These are phyloP conservation scores for Mythimna lalbum DNA, from an alignment of 2,888 invertebrate genomes.

Conservation along the genomic window DNA sequence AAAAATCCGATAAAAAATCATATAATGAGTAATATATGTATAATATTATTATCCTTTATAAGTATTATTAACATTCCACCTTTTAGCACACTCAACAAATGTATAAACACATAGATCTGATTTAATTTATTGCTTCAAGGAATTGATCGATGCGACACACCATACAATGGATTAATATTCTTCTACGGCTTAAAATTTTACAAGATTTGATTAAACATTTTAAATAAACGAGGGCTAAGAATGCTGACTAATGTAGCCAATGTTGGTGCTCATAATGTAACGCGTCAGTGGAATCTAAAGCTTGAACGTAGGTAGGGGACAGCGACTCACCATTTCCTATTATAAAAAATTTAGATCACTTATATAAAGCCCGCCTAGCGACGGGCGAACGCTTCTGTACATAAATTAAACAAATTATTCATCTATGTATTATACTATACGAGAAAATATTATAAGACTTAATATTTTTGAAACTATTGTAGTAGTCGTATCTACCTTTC, in stretches of 20 bases:
- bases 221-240: slow-evolving; percentile 22
- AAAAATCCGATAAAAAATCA: slow-evolving; percentile 5
- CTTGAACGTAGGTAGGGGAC: slow-evolving; percentile 68
- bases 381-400: slow-evolving; percentile 75
- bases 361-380: slow-evolving; percentile 54
- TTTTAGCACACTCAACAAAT: slow-evolving; percentile 23
- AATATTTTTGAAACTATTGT: slow-evolving; percentile 86
- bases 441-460: slow-evolving; percentile 79
- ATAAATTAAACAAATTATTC: slow-evolving; percentile 72
- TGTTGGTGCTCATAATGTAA: slow-evolving; percentile 75
- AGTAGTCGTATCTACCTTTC: slow-evolving; percentile 75
- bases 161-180: slow-evolving; percentile 41
- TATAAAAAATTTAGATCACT: slow-evolving; percentile 56
- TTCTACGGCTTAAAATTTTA: slow-evolving; percentile 44
- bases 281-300: slow-evolving; percentile 44
- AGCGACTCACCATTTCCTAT: slow-evolving; percentile 65
- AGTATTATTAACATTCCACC: slow-evolving; percentile 55
- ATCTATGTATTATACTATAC: slow-evolving; percentile 72
- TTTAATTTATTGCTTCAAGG: slow-evolving; percentile 54
- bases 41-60: slow-evolving; percentile 10
- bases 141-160: slow-evolving; percentile 49
- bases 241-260: slow-evolving; percentile 65
- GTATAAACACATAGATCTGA: slow-evolving; percentile 59
- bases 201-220: slow-evolving; percentile 27
- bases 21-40: slow-evolving; percentile 13